Evolutionary conservation across 2,113 vertebrate genomes (phyloP).

Genomic region (Calidris pygmaea): DNA sequence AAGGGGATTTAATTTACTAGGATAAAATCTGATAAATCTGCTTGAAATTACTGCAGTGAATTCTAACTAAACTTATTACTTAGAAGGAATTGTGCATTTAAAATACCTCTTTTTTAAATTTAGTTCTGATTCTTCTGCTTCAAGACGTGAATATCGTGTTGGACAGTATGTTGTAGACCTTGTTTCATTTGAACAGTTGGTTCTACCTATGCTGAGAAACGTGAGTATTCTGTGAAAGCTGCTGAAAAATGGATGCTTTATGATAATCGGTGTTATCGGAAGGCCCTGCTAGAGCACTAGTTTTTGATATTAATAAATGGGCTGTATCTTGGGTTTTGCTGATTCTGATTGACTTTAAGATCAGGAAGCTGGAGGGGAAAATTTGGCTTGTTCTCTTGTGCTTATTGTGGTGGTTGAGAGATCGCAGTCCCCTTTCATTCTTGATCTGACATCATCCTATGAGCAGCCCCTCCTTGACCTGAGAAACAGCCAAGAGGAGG

Average conservation of each 20-base stretch:
- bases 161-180: conserved; percentile 91
- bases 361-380: neutral
- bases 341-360: neutral
- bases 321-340: neutral
- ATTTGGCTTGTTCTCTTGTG: neutral
- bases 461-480: neutral
- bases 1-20: neutral
- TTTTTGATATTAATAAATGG: neutral
- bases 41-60: neutral
- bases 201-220: conserved; percentile 85
- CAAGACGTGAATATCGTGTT: conserved; percentile 78
- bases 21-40: neutral
- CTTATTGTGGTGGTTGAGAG: neutral
- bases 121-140: conserved; percentile 69
- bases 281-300: neutral
- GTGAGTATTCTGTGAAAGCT: conserved; percentile 74
- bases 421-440: neutral
- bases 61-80: neutral
- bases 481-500: neutral
- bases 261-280: neutral
- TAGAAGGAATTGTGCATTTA: neutral
- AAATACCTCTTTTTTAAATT: neutral
- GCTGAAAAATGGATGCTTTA: neutral
- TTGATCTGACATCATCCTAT: neutral
- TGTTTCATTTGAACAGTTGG: conserved; percentile 87